Base-by-base conservation (phyloP, 2,113 vertebrate species). In the Callaeas wilsoni region DNA sequence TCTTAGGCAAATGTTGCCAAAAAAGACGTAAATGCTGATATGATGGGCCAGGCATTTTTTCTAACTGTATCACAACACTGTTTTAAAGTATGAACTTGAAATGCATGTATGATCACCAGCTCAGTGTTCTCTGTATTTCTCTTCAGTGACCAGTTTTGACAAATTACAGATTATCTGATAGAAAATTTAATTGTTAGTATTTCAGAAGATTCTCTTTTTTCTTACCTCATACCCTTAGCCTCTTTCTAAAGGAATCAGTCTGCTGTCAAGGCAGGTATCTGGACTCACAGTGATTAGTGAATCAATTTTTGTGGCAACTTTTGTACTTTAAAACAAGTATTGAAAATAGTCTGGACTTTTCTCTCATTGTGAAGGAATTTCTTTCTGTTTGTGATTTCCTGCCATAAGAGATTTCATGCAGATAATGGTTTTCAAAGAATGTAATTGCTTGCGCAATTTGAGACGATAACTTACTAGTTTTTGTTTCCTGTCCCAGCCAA, bases 371-470 rank as follows among this genome's bases (percentile, higher is more conserved):
- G 63, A 88, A 94, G 63, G 89, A 96, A 91, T 96, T 97, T 95
- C 46, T 95, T 91, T 79, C 93, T 93, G 62, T 90, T 95, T 94
- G 89, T 85, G 86, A 95, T 97, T 97, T 96, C 90, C 94, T 93
- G 84, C 70, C 46, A 50, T 63, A 50, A 65, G 92, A 94, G 93
- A 96, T 95, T 95, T 90, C 84, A 70, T 55, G 55, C 46, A 88
- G 67, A 89, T 95, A 97, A 95, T 57, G 56, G 74, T 95, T 97
- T 96, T 93, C 77, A 96, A 93, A 97, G 76, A 77, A 94, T 84
- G 64, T 42, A 71, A 87, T 87, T 69, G 32, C 84, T 97, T 95
- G 93, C 8, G 4, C 79, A 93, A 70, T 89, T 90, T 85, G 68
- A 92, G 44, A 86, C 1, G 13, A 92, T 93, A 89, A 77, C 22